phyloP scores from a whole-genome alignment of 2,113 vertebrate genomes.

The Poeciliopsis occidentalis region DNA sequence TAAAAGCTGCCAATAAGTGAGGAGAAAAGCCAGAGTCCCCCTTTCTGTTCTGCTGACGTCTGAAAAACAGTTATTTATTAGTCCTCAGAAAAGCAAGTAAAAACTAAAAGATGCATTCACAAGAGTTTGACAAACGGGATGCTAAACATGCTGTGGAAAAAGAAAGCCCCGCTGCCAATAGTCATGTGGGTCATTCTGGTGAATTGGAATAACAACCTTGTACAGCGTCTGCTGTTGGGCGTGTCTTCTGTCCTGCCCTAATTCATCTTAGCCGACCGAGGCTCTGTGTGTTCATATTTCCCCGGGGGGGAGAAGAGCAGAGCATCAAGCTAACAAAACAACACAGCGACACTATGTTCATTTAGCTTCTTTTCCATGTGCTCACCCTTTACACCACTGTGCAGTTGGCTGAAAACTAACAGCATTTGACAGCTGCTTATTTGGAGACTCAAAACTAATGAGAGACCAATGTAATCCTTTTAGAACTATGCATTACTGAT shows the following conservation, averaged over 20 bases:
- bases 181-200: conserved; percentile 71
- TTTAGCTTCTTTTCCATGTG: conserved; percentile 20
- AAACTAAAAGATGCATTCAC: conserved; percentile 56
- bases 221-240: conserved; percentile 58
- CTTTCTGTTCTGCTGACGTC: conserved; percentile 64
- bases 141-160: conserved; percentile 73
- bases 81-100: conserved; percentile 49
- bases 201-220: conserved; percentile 71
- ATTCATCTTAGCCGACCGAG: conserved; percentile 76
- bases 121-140: conserved; percentile 75
- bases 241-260: conserved; percentile 70
- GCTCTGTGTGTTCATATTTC: conserved; percentile 56
- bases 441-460: conserved; percentile 57
- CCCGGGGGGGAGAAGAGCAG: conserved; percentile 46
- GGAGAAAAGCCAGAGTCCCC: conserved; percentile 47
- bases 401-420: conserved; percentile 34
- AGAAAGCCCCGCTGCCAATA: conserved; percentile 70
- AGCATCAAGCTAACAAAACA: conserved; percentile 29
- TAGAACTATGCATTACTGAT: conserved; percentile 63
- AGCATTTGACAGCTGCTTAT: conserved; percentile 53
- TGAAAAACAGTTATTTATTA: conserved; percentile 77
- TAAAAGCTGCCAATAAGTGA: conserved; percentile 69
- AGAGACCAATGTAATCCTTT: conserved; percentile 55
- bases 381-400: conserved; percentile 25
- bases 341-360: conserved; percentile 22